A percentile compares a stretch with the other conserved stretches of the same genome.
phyloP scores from a whole-genome alignment of 2,113 vertebrate genomes.

The Osmerus eperlanus region DNA sequence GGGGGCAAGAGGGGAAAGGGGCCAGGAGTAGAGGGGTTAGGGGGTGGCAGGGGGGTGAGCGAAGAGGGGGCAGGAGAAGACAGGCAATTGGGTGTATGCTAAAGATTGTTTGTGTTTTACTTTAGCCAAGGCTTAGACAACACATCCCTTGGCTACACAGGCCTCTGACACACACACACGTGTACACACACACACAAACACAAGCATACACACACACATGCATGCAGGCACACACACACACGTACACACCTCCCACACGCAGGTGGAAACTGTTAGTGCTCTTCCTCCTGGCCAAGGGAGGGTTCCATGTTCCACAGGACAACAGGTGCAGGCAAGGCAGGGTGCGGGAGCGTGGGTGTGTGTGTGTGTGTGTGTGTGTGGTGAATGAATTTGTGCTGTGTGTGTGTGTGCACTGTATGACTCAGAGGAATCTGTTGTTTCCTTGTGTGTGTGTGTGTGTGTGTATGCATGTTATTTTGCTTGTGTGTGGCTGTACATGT shows the following conservation, averaged over 20 bases:
- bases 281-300: slow-evolving; percentile 42
- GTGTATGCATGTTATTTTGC: slow-evolving; percentile 33
- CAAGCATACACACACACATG: slow-evolving; percentile 38
- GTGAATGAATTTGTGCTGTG: slow-evolving; percentile 18
- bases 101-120: slow-evolving; percentile 30
- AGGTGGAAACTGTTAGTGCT: slow-evolving; percentile 45
- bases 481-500: slow-evolving; percentile 5
- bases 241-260: no score
- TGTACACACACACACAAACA: no score
- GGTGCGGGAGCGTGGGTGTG: neutral
- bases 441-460: neutral
- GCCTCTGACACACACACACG: slow-evolving; percentile 17
- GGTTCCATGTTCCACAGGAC: slow-evolving; percentile 17
- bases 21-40: neutral
- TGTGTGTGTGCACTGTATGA: neutral
- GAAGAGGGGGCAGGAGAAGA: slow-evolving; percentile 27
- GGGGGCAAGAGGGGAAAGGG: neutral
- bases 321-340: neutral
- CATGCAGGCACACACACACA: slow-evolving; percentile 4
- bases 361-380: slow-evolving; percentile 6
- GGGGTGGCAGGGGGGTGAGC: slow-evolving; percentile 10
- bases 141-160: neutral
- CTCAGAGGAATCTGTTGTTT: no score
- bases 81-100: slow-evolving; percentile 5
- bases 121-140: no score